These are phyloP conservation scores for Saiga tatarica DNA, from an alignment of 2,113 vertebrate genomes.

Conservation along the genomic window DNA sequence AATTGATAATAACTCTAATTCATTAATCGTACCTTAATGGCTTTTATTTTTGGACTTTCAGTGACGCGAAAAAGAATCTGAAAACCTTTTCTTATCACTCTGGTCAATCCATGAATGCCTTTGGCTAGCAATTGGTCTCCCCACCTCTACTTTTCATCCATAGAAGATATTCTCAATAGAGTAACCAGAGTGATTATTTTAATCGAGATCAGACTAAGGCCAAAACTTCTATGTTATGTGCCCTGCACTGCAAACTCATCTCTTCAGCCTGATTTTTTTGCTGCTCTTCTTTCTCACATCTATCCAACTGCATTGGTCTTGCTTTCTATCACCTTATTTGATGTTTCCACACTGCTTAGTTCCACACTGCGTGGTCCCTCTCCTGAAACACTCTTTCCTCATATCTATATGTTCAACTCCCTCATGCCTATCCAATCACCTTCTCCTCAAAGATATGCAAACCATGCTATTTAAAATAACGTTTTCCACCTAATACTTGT, in stretches of 20 bases:
- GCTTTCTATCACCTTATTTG: neutral
- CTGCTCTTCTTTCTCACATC: neutral
- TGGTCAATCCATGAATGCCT: neutral
- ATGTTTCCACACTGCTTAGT: neutral
- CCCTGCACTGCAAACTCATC: fast-evolving
- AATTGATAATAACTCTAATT: neutral
- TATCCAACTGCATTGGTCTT: neutral
- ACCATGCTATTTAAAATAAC: neutral
- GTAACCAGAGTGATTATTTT: neutral
- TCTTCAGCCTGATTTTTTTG: neutral
- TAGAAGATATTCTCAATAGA: neutral
- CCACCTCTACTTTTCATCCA: neutral
- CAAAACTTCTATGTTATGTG: neutral
- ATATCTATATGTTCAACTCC: neutral
- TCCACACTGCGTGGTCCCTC: neutral
- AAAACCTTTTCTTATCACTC: neutral
- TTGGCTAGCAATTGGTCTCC: neutral
- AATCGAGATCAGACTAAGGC: neutral
- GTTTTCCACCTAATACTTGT: neutral
- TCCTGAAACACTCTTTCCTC: neutral
- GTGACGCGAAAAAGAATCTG: neutral
- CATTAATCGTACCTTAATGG: neutral
- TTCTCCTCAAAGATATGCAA: neutral
- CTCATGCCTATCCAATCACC: neutral
- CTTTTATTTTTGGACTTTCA: neutral